phyloP scores from a whole-genome alignment of 2,888 invertebrate genomes.

The Podabrus alpinus region DNA sequence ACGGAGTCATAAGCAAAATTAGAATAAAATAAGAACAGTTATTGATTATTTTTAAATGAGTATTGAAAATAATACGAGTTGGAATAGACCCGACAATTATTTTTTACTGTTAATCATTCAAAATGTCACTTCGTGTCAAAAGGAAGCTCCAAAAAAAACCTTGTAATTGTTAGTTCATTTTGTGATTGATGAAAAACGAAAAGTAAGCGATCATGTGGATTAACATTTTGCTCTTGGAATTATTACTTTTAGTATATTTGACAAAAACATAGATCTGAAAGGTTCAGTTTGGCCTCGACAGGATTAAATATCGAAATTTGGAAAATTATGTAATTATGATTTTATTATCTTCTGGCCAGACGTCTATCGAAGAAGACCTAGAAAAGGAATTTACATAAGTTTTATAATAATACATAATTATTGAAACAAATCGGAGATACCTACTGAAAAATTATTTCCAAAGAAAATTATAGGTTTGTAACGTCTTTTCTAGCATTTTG shows the following conservation, averaged over 20 bases:
- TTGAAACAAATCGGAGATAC: neutral
- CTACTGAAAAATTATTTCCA: neutral
- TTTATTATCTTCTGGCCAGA: neutral
- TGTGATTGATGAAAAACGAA: neutral
- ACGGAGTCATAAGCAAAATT: neutral
- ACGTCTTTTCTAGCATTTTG: neutral
- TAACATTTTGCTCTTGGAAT: neutral
- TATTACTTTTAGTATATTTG: neutral
- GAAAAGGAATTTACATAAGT: neutral
- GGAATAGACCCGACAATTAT: neutral
- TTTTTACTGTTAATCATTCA: neutral
- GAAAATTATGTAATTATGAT: neutral
- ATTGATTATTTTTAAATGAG: neutral
- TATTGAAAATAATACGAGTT: neutral
- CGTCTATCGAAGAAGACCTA: neutral
- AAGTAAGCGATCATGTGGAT: neutral
- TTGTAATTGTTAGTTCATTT: neutral
- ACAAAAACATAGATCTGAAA: neutral
- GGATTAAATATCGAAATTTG: neutral
- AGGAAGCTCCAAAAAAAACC: neutral
- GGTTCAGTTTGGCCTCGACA: neutral
- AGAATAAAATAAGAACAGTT: neutral
- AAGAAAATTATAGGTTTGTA: neutral
- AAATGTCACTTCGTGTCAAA: neutral
- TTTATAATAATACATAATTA: neutral